phyloP scores from a whole-genome alignment of 1,140 invertebrate genomes.

The Drosophila takahashii region DNA sequence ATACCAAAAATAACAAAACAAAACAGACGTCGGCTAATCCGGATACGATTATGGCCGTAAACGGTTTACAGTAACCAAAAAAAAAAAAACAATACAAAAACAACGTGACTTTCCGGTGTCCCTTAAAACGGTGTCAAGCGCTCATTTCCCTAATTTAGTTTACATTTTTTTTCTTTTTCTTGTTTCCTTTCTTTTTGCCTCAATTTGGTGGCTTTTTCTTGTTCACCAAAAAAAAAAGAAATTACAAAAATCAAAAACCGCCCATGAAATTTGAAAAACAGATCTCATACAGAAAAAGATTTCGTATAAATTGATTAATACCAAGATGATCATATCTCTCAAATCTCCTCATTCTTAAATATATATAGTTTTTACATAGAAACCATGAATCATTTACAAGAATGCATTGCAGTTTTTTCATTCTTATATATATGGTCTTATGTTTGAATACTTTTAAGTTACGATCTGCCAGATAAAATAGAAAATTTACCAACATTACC shows the following conservation, averaged over 20 bases:
- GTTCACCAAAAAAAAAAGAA: constrained; percentile 5
- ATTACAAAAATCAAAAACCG: constrained; percentile 24
- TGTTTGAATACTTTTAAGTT: neutral
- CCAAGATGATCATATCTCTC: no score
- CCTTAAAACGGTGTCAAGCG: constrained; percentile 72
- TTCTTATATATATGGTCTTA: neutral
- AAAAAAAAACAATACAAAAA: constrained; percentile 13
- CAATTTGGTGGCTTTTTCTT: constrained; percentile 30
- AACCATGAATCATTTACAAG: neutral
- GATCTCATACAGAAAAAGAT: neutral
- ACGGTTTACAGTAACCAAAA: constrained; percentile 56
- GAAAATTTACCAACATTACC: no score
- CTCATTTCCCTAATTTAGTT: constrained; percentile 81
- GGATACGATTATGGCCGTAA: constrained; percentile 77
- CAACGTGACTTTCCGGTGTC: constrained; percentile 67
- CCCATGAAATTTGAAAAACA: neutral
- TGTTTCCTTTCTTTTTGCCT: constrained; percentile 28
- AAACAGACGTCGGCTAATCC: constrained; percentile 59
- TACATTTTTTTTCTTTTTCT: constrained; percentile 45
- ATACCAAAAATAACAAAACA: constrained; percentile 26
- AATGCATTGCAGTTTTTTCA: no score
- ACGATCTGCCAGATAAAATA: no score
- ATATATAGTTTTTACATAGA: neutral
- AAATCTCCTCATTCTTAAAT: neutral
- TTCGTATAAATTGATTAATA: no score